These are phyloP conservation scores for Alexandromys fortis DNA, from an alignment of 2,113 vertebrate genomes.

Conservation along the genomic window DNA sequence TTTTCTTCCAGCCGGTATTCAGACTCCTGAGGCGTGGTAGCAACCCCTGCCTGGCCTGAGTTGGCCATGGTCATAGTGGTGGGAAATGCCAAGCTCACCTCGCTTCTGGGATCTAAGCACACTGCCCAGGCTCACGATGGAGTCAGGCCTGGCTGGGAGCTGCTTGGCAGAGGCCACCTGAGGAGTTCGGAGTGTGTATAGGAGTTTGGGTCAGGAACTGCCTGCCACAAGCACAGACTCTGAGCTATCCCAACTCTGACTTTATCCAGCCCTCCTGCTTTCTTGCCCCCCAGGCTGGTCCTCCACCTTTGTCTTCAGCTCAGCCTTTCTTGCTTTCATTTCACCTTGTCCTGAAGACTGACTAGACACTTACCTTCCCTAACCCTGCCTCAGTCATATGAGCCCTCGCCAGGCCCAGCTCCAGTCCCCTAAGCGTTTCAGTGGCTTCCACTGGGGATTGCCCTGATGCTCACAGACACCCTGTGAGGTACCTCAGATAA, in stretches of 20 bases:
- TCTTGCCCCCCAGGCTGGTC: background rate
- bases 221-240: background rate
- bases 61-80: background rate
- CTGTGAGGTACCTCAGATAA: background rate
- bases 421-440: background rate
- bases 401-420: accelerated
- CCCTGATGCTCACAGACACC: accelerated
- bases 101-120: background rate
- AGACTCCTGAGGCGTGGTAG: background rate
- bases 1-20: accelerated
- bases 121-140: accelerated
- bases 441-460: accelerated
- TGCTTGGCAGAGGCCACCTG: background rate
- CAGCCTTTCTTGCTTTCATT: background rate
- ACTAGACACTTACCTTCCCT: background rate
- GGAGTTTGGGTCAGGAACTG: background rate
- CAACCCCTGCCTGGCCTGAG: background rate
- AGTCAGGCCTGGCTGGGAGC: background rate
- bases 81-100: background rate
- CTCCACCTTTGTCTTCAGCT: background rate
- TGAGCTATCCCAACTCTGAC: too few species aligned
- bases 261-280: background rate
- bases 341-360: background rate
- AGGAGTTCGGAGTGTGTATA: accelerated
- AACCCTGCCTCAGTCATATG: accelerated